Percentiles rank a stretch among this genome's conserved stretches.
Conservation (phyloP, 2,113 vertebrate species). For the Balaeniceps rex region DNA sequence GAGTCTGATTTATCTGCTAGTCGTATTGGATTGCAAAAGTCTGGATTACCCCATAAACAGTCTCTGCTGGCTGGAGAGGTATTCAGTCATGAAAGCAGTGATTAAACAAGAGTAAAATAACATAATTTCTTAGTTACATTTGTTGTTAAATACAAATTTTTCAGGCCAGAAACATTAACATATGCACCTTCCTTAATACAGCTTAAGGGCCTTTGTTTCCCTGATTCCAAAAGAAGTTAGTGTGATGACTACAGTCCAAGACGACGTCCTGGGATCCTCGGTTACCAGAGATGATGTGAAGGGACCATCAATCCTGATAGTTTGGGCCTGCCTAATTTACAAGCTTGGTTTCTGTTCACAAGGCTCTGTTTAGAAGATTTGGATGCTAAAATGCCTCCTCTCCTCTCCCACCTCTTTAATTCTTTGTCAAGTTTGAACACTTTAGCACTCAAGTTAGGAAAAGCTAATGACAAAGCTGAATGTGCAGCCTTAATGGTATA, state of each 20-base stretch:
- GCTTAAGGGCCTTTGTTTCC: neutral
- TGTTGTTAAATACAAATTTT: neutral
- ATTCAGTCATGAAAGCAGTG: neutral
- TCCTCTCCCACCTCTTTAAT: neutral
- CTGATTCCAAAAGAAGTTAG: neutral
- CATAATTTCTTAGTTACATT: neutral
- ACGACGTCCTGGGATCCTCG: neutral
- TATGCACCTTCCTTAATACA: neutral
- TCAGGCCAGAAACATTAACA: neutral
- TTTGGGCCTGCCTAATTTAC: neutral
- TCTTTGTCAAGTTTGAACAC: neutral
- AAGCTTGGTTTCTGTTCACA: neutral
- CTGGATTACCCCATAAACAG: neutral
- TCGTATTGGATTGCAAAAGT: neutral
- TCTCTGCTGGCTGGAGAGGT: neutral
- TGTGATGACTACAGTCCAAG: neutral
- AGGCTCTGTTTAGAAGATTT: neutral
- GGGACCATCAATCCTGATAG: neutral
- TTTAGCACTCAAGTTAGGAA: neutral
- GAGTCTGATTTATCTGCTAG: neutral
- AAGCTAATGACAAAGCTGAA: neutral
- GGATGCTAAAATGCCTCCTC: neutral
- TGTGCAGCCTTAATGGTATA: accelerated
- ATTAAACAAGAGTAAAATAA: neutral
- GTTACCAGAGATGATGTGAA: neutral